These are phyloP conservation scores for Amblyopsis hoosieri DNA, from an alignment of 2,797 vertebrate genomes.

Conservation along the genomic window DNA sequence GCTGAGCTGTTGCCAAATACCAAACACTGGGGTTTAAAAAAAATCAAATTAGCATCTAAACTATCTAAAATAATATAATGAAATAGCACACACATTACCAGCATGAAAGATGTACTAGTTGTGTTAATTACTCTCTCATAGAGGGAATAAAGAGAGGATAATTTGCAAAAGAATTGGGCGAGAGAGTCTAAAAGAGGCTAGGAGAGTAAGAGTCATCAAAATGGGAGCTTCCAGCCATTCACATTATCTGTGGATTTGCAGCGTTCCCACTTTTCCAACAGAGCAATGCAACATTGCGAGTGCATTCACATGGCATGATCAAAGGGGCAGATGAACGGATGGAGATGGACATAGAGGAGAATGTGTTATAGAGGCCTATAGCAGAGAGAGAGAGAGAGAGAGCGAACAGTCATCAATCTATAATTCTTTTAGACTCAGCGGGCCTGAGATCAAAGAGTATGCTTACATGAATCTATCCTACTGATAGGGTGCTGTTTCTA, in stretches of 20 bases:
- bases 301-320: conserved; percentile 35
- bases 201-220: conserved; percentile 41
- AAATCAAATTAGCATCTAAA: conserved; percentile 59
- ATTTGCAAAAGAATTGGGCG: neutral
- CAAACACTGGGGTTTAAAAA: conserved; percentile 30
- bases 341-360: neutral
- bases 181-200: conserved; percentile 32
- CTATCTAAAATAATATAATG: conserved; percentile 59
- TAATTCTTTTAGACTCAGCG: conserved; percentile 53
- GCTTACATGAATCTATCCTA: conserved; percentile 59
- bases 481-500: conserved; percentile 45
- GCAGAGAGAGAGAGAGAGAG: neutral
- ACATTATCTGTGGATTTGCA: conserved; percentile 38
- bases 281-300: conserved; percentile 24
- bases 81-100: conserved; percentile 34
- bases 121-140: conserved; percentile 61
- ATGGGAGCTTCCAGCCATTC: conserved; percentile 51
- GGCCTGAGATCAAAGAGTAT: conserved; percentile 64
- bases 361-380: conserved; percentile 7
- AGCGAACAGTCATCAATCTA: conserved; percentile 47
- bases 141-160: conserved; percentile 48
- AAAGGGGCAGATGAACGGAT: conserved; percentile 38
- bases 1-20: conserved; percentile 46
- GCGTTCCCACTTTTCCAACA: conserved; percentile 24
- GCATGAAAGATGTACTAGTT: conserved; percentile 55